phyloP scores from a whole-genome alignment of 2,113 vertebrate species.

The Neotoma lepida region DNA sequence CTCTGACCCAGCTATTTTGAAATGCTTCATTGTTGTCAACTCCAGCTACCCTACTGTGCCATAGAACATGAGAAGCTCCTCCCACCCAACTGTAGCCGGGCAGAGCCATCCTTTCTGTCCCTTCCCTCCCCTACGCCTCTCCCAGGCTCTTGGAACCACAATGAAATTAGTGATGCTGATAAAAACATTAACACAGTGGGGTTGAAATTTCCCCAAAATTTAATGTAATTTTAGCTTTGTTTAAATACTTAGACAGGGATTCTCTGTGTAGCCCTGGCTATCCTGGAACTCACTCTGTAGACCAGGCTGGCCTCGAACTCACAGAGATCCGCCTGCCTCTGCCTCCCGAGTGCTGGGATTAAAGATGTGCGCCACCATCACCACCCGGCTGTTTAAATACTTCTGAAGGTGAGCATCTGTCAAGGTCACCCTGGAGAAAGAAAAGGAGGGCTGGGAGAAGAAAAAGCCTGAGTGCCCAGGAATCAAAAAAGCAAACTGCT shows the following conservation, averaged over 20 bases:
- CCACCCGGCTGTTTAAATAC: neutral
- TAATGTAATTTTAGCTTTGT: slow-evolving; percentile 33
- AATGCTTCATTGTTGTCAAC: neutral
- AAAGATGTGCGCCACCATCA: too few relatives aligned
- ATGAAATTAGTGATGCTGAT: neutral
- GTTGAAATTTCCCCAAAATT: neutral
- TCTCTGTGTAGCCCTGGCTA: too few relatives aligned
- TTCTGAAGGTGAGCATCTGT: slow-evolving; percentile 28
- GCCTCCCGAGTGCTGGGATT: too few relatives aligned
- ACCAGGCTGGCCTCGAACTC: too few relatives aligned
- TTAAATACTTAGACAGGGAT: neutral
- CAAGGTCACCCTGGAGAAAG: neutral
- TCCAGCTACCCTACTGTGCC: neutral
- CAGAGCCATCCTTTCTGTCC: neutral
- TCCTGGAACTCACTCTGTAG: too few relatives aligned
- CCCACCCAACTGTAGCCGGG: neutral
- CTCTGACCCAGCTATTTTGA: neutral
- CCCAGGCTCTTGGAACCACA: neutral
- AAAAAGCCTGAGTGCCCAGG: neutral
- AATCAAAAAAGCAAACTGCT: neutral
- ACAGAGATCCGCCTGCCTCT: too few relatives aligned
- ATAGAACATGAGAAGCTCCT: neutral
- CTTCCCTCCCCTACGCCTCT: neutral
- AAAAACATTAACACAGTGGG: neutral
- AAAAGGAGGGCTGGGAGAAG: neutral